phyloP scores from a whole-genome alignment of 2,113 vertebrate genomes.

The Herpetotheres cachinnans region DNA sequence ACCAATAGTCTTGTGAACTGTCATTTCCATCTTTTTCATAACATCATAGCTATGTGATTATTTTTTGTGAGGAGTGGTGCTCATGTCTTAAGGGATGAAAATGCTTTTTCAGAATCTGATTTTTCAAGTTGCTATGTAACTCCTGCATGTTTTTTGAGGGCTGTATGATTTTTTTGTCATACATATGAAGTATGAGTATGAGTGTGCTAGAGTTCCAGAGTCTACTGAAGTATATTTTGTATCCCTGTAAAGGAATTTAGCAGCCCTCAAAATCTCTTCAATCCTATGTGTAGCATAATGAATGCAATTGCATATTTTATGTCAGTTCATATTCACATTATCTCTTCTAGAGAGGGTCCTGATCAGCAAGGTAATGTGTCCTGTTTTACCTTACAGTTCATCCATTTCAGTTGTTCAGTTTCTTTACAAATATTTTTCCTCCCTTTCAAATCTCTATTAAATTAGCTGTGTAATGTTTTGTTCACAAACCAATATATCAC shows the following conservation, averaged over 20 bases:
- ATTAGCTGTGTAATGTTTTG: not conserved
- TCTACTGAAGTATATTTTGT: not conserved
- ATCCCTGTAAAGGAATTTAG: not conserved
- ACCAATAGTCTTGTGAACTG: slow-evolving; percentile 2
- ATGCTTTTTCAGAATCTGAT: not conserved
- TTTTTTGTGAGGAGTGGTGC: not conserved
- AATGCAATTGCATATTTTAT: not conserved
- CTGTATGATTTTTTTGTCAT: not conserved
- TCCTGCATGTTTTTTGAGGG: not conserved
- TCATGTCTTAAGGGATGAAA: not conserved
- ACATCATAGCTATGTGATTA: slow-evolving; percentile 11
- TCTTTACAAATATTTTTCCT: not conserved
- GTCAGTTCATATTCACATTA: not conserved
- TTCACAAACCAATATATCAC: not conserved
- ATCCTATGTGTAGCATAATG: not conserved
- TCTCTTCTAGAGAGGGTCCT: not conserved
- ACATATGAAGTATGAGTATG: not conserved
- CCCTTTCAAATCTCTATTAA: not conserved
- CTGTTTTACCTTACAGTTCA: not conserved
- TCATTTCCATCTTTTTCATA: slow-evolving; percentile 36
- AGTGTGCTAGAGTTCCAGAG: not conserved
- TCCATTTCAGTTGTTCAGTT: not conserved
- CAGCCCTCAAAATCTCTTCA: not conserved
- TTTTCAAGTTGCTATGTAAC: not conserved
- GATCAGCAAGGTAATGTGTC: not conserved